These are phyloP conservation scores for Drosophila prolongata DNA, from an alignment of 2,888 invertebrate species.

Conservation along the genomic window DNA sequence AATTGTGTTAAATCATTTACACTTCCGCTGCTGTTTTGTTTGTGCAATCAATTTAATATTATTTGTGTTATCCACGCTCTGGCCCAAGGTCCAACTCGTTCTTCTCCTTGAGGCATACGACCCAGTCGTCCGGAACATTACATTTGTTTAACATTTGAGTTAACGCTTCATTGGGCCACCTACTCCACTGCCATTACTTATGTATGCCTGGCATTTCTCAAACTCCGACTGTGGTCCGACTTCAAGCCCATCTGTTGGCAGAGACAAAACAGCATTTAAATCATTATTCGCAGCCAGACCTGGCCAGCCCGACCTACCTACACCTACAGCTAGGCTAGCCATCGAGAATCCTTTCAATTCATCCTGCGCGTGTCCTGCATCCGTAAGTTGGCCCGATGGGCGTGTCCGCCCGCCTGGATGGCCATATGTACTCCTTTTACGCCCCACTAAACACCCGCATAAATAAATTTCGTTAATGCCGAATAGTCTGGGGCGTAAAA, in stretches of 20 bases:
- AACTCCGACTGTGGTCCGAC: conserved; percentile 12
- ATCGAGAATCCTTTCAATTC: conserved; percentile 75
- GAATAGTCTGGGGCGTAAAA: conserved; percentile 80
- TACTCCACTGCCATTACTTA: conserved; percentile 59
- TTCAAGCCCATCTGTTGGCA: conserved; percentile 35
- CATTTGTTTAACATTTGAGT: conserved; percentile 81
- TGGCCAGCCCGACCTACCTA: conserved; percentile 35
- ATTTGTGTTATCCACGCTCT: conserved; percentile 72
- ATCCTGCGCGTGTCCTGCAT: conserved; percentile 67
- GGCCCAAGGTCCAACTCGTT: conserved; percentile 23
- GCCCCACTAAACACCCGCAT: conserved; percentile 81
- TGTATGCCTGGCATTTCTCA: conserved; percentile 65
- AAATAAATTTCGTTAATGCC: conserved; percentile 82
- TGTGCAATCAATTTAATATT: conserved; percentile 80
- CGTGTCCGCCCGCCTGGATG: conserved; percentile 25
- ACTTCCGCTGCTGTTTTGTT: conserved; percentile 77
- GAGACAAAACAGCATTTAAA: conserved; percentile 74
- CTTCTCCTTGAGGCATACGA: conserved; percentile 55
- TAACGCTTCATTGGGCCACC: conserved; percentile 76
- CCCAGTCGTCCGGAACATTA: conserved; percentile 80
- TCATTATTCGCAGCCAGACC: conserved; percentile 67
- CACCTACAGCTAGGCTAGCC: conserved; percentile 39
- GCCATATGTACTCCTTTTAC: conserved; percentile 79
- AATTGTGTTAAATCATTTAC: conserved; percentile 79
- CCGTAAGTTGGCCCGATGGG: conserved; percentile 54